A percentile compares a stretch with the other conserved stretches of the same genome.
phyloP scores from a whole-genome alignment of 2,113 vertebrate species.

The Corydoras maculifer region DNA sequence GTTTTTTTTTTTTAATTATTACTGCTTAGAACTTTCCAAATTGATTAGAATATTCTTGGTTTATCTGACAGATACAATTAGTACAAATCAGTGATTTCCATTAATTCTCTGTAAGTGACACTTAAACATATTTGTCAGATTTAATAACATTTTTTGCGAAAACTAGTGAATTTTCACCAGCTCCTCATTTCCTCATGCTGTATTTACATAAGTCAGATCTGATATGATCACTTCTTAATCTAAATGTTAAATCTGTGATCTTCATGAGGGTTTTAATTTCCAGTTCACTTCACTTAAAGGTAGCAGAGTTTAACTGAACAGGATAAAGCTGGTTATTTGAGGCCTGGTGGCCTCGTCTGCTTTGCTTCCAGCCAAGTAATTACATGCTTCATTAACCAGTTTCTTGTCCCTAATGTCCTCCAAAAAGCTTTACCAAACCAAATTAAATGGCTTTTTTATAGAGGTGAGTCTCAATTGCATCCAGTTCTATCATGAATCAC shows the following conservation, averaged over 20 bases:
- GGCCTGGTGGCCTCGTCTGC: constrained; percentile 12
- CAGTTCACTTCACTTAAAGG: background rate
- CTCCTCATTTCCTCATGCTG: background rate
- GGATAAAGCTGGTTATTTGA: constrained; percentile 1
- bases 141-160: background rate
- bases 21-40: no score
- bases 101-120: no score
- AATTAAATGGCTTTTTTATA: constrained; percentile 7
- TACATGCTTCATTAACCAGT: constrained; percentile 36
- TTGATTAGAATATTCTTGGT: no score
- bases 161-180: background rate
- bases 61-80: no score
- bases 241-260: no score
- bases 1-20: no score
- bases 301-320: background rate
- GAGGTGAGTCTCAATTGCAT: background rate
- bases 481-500: background rate
- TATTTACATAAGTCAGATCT: no score
- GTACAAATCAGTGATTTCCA: no score
- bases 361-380: constrained; percentile 30
- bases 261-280: background rate
- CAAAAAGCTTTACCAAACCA: constrained; percentile 1
- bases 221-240: no score
- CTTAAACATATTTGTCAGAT: no score
- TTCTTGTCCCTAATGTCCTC: constrained; percentile 25